Percentiles rank a stretch among this genome's conserved stretches.
phyloP scores from a whole-genome alignment of 1,140 invertebrate genomes.

The Odontomachus brunneus region DNA sequence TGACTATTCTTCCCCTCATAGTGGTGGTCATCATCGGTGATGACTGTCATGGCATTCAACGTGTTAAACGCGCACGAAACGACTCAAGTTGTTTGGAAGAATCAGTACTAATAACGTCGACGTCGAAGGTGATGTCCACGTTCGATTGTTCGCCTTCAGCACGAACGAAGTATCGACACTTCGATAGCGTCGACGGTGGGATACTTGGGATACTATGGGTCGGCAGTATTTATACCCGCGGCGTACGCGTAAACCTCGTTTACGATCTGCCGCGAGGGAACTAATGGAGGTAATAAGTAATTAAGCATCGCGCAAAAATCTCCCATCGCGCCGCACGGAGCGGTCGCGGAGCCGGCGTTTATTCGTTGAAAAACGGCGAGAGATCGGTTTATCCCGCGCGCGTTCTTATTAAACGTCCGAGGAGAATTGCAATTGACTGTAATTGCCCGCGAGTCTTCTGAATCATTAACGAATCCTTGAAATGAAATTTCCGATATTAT shows the following conservation, averaged over 20 bases:
- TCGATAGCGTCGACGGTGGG: neutral
- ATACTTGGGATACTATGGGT: neutral
- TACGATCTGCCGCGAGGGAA: conserved; percentile 5
- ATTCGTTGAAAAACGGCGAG: conserved; percentile 18
- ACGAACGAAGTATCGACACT: neutral
- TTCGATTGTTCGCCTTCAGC: neutral
- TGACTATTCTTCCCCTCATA: too few relatives aligned
- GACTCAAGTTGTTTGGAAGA: neutral
- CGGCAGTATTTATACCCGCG: conserved; percentile 5
- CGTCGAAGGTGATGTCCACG: neutral
- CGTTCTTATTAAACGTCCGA: neutral
- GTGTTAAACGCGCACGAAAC: too few relatives aligned
- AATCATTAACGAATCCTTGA: too few relatives aligned
- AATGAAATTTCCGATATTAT: too few relatives aligned
- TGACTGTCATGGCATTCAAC: too few relatives aligned
- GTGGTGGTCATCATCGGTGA: too few relatives aligned
- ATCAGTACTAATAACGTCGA: neutral
- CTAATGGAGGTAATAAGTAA: conserved; percentile 39
- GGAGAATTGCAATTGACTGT: neutral
- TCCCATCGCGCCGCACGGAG: neutral
- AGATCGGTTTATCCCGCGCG: neutral
- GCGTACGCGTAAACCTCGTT: conserved; percentile 27
- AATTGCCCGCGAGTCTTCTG: neutral
- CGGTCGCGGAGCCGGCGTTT: neutral
- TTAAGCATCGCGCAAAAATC: conserved; percentile 21